Base-by-base conservation (phyloP, 2,113 vertebrate genomes). In the Pungitius pungitius region DNA sequence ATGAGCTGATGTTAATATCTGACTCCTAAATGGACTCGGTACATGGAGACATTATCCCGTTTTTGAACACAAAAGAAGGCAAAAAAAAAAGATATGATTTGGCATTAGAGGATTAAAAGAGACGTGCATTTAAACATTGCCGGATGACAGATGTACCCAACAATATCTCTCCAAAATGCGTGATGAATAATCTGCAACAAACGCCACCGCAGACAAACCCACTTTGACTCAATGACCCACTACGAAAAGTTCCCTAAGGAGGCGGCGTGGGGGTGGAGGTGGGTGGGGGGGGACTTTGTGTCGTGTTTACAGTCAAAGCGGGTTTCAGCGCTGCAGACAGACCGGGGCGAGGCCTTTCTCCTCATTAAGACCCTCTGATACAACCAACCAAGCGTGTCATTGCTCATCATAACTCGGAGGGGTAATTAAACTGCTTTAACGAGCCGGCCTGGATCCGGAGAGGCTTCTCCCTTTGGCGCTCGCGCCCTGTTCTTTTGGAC, bases 311-410 rank as follows among this genome's bases (percentile, higher is more conserved):
- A 30, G 42, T 7, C 51, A 63, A 73, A 40, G 6, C 51, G 3
- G 26, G 63, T 57, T 81, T 62, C 54, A 73, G n/a, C 15, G 69
- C 60, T 47, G 47, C 18, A 68, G 81, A 81, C 78, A 51, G 69
- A 79, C 33, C 64, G 72, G 63, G 63, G 64, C 20, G 73, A 77
- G 77, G 65, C 75, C 59, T 74, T 79, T 80, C 69, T 67, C 67
- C 58, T 85, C 77, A 84, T 87, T 87, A 89, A 81, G 60, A 30
- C 75, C 65, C 57, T 85, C 64, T 87, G 81, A 89, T 90, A 43
- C 82, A 90, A 86, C 75, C 90, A 86, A 87, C 87, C 88, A 87
- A 87, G 86, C 92, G 20, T 90, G 88, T 90, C 86, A 92, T 92
- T 91, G 88, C 84, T 88, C 89, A 87, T 89, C 85, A 85, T 86